Evolutionary conservation across 2,888 invertebrate species (phyloP).

Genomic region (Lumbricus terrestris): DNA sequence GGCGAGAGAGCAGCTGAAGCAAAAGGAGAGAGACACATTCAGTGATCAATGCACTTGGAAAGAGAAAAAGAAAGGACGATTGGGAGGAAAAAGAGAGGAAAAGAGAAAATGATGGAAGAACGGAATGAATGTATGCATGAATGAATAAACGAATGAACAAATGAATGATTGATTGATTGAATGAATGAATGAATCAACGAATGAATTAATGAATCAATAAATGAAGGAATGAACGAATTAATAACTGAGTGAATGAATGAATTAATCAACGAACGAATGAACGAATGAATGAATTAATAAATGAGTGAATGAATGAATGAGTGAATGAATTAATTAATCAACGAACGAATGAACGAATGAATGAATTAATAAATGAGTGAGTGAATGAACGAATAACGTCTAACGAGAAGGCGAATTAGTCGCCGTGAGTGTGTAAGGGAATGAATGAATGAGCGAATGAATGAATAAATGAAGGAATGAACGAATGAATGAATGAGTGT

Average conservation of each 20-base stretch:
- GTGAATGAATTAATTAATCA: not conserved
- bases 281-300: too few relatives aligned
- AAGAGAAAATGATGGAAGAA: not conserved
- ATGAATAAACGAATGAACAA: not conserved
- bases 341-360: too few relatives aligned
- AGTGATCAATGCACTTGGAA: not conserved
- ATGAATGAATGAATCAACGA: too few relatives aligned
- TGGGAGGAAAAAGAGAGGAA: not conserved
- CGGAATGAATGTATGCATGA: not conserved
- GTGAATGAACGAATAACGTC: too few relatives aligned
- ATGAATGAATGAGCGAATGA: too few relatives aligned
- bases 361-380: too few relatives aligned
- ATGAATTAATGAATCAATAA: too few relatives aligned
- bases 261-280: too few relatives aligned
- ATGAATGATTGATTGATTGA: not conserved
- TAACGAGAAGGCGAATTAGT: too few relatives aligned
- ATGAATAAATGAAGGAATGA: not conserved
- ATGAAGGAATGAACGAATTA: too few relatives aligned
- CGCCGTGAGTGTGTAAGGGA: too few relatives aligned
- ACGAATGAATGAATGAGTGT: not conserved
- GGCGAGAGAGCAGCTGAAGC: slow-evolving; percentile 39
- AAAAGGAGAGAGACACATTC: not conserved
- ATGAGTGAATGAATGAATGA: not conserved
- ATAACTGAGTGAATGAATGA: too few relatives aligned
- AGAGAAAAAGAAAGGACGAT: not conserved